Conservation (phyloP, 2,797 vertebrate species). For the Sebastes diploproa region DNA sequence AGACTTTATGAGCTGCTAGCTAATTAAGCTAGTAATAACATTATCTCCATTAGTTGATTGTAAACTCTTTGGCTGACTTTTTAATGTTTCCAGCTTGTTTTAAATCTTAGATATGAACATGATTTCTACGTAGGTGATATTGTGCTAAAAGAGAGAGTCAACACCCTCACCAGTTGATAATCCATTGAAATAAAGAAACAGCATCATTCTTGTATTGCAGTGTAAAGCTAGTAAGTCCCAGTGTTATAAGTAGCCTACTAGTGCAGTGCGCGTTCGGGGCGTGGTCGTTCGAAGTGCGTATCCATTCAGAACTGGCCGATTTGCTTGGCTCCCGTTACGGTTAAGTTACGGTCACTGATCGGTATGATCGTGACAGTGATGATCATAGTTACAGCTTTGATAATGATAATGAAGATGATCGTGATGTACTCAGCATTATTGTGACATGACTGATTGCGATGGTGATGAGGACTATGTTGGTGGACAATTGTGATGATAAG, state of each 20-base stretch:
- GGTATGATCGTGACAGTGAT: background rate
- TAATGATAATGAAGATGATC: background rate
- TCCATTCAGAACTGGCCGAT: too few relatives aligned
- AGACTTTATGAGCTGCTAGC: background rate
- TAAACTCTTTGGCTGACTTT: background rate
- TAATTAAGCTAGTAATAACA: background rate
- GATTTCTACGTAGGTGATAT: background rate
- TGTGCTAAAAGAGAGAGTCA: background rate
- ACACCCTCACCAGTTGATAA: background rate
- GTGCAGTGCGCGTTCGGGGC: background rate
- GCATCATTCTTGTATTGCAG: too few relatives aligned
- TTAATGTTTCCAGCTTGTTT: background rate
- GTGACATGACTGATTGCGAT: background rate
- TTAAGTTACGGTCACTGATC: background rate
- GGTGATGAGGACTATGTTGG: background rate
- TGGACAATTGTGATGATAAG: background rate
- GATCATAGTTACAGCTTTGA: background rate
- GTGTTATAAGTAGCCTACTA: background rate
- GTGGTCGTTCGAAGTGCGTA: too few relatives aligned
- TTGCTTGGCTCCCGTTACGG: too few relatives aligned
- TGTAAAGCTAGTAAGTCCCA: background rate
- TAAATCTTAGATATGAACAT: background rate
- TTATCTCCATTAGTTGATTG: background rate
- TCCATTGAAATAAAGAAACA: background rate
- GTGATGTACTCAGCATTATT: too few relatives aligned